Conservation (phyloP, 2,113 vertebrate species). For the Epinephelus cyanopodus region DNA sequence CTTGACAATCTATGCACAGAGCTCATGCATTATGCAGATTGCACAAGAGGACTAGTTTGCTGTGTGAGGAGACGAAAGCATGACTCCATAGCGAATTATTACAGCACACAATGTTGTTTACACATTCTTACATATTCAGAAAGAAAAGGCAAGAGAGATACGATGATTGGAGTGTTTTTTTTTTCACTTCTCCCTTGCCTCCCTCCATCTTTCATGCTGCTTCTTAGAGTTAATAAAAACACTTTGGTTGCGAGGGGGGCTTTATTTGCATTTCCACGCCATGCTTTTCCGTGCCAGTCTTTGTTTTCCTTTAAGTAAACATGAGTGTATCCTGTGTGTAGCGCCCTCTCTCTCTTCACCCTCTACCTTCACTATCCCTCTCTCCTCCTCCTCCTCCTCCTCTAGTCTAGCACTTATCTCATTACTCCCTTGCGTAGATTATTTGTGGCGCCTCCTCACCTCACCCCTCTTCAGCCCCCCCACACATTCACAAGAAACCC, state of each 20-base stretch:
- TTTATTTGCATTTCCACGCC: constrained; percentile 68
- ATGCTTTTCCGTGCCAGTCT: constrained; percentile 39
- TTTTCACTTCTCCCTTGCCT: constrained; percentile 33
- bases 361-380: constrained; percentile 8
- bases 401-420: constrained; percentile 48
- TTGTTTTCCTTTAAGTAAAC: constrained; percentile 83
- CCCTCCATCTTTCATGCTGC: constrained; percentile 62
- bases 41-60: constrained; percentile 60
- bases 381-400: not conserved
- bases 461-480: constrained; percentile 21
- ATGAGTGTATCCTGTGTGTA: constrained; percentile 67
- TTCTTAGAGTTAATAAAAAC: constrained; percentile 63
- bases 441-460: constrained; percentile 46
- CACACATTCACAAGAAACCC: constrained; percentile 30
- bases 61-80: constrained; percentile 42
- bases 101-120: constrained; percentile 53
- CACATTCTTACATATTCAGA: constrained; percentile 53
- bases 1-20: constrained; percentile 62
- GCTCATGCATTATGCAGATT: constrained; percentile 77
- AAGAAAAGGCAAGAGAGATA: constrained; percentile 46
- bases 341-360: constrained; percentile 30
- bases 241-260: constrained; percentile 45
- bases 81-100: constrained; percentile 55
- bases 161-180: constrained; percentile 21
- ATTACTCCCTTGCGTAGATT: constrained; percentile 49